A percentile compares a stretch with the other conserved stretches of the same genome.
phyloP scores from a whole-genome alignment of 2,113 vertebrate species.

The Cyphomyrus plagiostoma region DNA sequence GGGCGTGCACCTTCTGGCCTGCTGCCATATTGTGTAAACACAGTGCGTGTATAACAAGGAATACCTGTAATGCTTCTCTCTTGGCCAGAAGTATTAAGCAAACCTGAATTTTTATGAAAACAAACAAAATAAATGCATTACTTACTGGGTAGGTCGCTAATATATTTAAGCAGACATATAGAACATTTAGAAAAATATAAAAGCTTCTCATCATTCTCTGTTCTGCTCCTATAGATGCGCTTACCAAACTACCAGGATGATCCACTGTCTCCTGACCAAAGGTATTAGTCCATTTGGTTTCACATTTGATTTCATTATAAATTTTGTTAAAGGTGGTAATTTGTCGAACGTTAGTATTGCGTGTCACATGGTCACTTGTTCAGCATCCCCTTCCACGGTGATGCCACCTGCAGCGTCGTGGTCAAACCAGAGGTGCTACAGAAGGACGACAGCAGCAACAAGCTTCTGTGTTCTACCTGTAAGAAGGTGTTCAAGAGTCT shows the following conservation, averaged over 20 bases:
- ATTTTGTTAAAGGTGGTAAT: neutral
- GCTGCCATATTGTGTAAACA: neutral
- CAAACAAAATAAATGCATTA: neutral
- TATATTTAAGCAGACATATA: neutral
- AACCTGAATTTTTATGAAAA: neutral
- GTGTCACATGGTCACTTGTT: slow-evolving; percentile 12
- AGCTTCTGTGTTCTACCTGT: slow-evolving; percentile 73
- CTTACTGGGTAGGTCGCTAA: neutral
- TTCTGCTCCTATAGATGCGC: neutral
- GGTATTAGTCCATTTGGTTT: neutral
- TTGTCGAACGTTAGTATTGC: neutral
- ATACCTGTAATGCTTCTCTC: neutral
- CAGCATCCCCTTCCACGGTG: neutral
- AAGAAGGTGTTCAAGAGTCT: slow-evolving; percentile 82
- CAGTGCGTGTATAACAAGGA: neutral
- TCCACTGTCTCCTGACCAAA: slow-evolving; percentile 14
- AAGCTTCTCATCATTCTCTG: neutral
- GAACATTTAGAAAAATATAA: neutral
- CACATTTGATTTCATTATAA: neutral
- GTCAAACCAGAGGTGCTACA: slow-evolving; percentile 59
- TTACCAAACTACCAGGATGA: slow-evolving; percentile 5
- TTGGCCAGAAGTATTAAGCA: neutral
- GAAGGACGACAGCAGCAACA: slow-evolving; percentile 61
- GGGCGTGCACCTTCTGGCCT: neutral
- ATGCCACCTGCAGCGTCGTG: slow-evolving; percentile 44